These are phyloP conservation scores for Hippopotamus amphibius DNA, from an alignment of 2,113 vertebrate species.

Conservation along the genomic window DNA sequence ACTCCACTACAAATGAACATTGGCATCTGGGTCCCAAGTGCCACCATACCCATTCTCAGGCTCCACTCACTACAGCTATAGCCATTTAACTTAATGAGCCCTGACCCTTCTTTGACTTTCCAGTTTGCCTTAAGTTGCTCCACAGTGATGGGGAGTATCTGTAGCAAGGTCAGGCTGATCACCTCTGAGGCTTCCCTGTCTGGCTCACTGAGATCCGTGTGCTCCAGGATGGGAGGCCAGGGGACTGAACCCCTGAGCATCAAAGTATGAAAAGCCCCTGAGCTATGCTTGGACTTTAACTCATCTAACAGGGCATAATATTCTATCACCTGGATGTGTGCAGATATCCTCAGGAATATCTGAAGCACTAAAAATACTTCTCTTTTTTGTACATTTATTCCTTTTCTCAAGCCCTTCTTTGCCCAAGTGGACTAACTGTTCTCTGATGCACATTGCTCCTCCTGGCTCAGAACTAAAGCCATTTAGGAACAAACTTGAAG, in stretches of 20 bases:
- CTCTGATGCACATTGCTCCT: background rate
- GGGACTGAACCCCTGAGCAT: background rate
- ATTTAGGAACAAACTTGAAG: background rate
- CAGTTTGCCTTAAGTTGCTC: background rate
- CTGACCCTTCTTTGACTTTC: background rate
- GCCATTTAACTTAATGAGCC: background rate
- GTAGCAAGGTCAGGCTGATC: background rate
- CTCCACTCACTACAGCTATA: background rate
- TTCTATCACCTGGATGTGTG: background rate
- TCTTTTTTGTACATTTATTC: background rate
- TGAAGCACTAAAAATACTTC: background rate
- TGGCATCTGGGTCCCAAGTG: fast-evolving
- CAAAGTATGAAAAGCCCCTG: background rate
- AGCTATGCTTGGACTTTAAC: background rate
- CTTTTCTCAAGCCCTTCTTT: background rate
- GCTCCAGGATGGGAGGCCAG: background rate
- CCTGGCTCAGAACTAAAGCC: background rate
- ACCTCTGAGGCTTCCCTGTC: background rate
- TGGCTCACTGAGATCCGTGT: background rate
- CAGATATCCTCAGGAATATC: background rate
- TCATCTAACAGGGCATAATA: background rate
- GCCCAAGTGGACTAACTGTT: background rate
- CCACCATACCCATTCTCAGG: background rate
- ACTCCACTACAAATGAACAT: background rate
- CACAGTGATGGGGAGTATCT: background rate